phyloP scores from a whole-genome alignment of 2,113 vertebrate genomes.

The Lycaon pictus region DNA sequence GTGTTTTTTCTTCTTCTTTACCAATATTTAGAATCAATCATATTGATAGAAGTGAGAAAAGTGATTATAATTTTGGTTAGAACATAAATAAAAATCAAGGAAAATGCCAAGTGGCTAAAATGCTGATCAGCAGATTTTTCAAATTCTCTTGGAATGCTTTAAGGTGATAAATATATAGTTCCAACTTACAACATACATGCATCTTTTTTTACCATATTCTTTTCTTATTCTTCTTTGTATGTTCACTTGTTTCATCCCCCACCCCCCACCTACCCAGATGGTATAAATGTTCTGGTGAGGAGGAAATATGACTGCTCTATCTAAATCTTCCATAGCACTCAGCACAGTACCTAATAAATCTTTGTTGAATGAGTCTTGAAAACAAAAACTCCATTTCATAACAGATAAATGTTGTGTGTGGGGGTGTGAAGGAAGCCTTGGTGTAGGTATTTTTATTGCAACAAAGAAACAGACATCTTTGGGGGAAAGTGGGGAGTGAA shows the following conservation, averaged over 20 bases:
- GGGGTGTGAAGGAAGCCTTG: accelerated
- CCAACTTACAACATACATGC: neutral
- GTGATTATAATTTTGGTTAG: conserved; percentile 58
- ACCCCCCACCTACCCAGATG: neutral
- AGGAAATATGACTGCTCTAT: neutral
- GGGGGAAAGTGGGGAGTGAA: neutral
- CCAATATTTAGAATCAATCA: conserved; percentile 39
- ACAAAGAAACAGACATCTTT: conserved; percentile 45
- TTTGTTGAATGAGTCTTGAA: neutral
- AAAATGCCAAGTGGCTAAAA: conserved; percentile 41
- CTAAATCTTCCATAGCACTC: neutral
- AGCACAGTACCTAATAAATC: conserved; percentile 12
- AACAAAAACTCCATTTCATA: neutral
- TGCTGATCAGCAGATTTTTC: neutral
- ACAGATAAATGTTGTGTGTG: neutral
- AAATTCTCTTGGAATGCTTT: neutral
- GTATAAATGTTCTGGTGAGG: neutral
- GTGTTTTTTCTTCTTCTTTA: neutral
- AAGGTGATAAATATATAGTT: neutral
- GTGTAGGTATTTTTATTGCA: conserved; percentile 8
- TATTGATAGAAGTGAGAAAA: neutral
- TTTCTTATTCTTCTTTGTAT: conserved; percentile 34
- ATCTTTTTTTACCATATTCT: neutral
- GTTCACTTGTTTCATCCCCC: neutral
- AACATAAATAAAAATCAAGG: conserved; percentile 15